These are phyloP conservation scores for Cydia pomonella DNA, from an alignment of 1,140 invertebrate species.

Conservation along the genomic window DNA sequence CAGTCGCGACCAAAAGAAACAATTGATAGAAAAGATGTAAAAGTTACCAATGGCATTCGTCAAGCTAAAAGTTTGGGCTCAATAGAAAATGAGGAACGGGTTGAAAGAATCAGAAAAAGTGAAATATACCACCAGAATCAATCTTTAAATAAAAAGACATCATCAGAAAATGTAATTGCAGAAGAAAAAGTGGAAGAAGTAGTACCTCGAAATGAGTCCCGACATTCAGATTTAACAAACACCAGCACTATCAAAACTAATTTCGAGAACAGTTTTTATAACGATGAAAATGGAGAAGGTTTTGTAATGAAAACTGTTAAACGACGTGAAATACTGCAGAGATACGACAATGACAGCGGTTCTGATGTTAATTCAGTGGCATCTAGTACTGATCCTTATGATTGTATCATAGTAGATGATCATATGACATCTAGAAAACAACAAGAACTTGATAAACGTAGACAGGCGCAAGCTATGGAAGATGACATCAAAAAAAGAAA, in stretches of 20 bases:
- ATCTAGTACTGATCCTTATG: slow-evolving; percentile 86
- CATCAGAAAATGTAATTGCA: slow-evolving; percentile 73
- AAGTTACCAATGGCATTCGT: slow-evolving; percentile 70
- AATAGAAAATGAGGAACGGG: slow-evolving; percentile 72
- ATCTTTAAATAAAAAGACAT: slow-evolving; percentile 71
- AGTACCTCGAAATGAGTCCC: slow-evolving; percentile 71
- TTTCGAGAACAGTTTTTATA: slow-evolving; percentile 83
- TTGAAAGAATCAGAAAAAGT: slow-evolving; percentile 68
- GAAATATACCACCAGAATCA: slow-evolving; percentile 61
- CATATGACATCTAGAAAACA: slow-evolving; percentile 83
- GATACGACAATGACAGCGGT: slow-evolving; percentile 84
- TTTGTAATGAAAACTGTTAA: slow-evolving; percentile 85
- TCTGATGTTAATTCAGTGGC: slow-evolving; percentile 83
- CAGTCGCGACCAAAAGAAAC: slow-evolving; percentile 73
- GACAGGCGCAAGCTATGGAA: slow-evolving; percentile 62
- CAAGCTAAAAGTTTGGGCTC: slow-evolving; percentile 77
- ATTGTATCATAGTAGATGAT: slow-evolving; percentile 88
- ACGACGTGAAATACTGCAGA: slow-evolving; percentile 85
- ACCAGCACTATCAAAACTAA: slow-evolving; percentile 78
- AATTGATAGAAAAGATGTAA: slow-evolving; percentile 76
- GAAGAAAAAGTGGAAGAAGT: slow-evolving; percentile 77
- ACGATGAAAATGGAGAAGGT: slow-evolving; percentile 82
- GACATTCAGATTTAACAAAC: slow-evolving; percentile 79
- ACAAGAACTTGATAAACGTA: slow-evolving; percentile 79
- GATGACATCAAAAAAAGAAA: slow-evolving; percentile 75